These are phyloP conservation scores for Rhabdophis nuchalis DNA, from an alignment of 2,797 vertebrate genomes.

Conservation along the genomic window DNA sequence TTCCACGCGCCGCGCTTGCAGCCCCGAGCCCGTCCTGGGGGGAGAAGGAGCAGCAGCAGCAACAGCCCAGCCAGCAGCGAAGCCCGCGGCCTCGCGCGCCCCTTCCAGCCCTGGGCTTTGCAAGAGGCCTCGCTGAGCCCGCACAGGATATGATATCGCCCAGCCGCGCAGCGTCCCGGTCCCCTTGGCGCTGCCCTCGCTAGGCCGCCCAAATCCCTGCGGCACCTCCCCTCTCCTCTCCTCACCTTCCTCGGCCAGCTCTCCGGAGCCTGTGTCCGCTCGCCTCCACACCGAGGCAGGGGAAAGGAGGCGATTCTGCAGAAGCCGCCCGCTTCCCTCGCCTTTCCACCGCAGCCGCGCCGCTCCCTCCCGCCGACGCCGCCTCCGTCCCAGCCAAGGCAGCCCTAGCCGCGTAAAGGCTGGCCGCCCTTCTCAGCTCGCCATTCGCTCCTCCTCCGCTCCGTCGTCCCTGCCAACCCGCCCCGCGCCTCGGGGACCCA, in stretches of 20 bases:
- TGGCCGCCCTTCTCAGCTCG: background rate
- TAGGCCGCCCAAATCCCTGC: background rate
- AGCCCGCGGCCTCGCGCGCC: conserved; percentile 21
- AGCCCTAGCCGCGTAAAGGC: background rate
- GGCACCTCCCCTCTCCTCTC: conserved; percentile 21
- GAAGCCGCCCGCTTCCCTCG: background rate
- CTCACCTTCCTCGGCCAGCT: conserved; percentile 33
- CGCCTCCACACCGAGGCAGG: background rate
- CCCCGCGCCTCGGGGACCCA: background rate
- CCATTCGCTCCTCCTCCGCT: background rate
- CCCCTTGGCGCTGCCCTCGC: background rate
- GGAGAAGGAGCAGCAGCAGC: too few relatives aligned
- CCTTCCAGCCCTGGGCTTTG: conserved; percentile 43
- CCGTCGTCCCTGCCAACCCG: conserved; percentile 25
- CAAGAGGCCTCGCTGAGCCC: conserved; percentile 28
- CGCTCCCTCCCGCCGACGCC: background rate
- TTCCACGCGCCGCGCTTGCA: background rate
- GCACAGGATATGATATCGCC: conserved; percentile 41
- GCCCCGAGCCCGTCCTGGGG: background rate
- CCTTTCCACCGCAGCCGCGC: background rate
- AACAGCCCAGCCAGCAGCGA: background rate
- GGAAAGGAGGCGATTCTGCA: background rate
- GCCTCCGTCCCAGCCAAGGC: background rate
- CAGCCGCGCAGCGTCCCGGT: background rate
- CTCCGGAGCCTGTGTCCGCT: conserved; percentile 9